Base-by-base conservation (phyloP, 2,113 vertebrate species). In the Sceloporus tristichus region DNA sequence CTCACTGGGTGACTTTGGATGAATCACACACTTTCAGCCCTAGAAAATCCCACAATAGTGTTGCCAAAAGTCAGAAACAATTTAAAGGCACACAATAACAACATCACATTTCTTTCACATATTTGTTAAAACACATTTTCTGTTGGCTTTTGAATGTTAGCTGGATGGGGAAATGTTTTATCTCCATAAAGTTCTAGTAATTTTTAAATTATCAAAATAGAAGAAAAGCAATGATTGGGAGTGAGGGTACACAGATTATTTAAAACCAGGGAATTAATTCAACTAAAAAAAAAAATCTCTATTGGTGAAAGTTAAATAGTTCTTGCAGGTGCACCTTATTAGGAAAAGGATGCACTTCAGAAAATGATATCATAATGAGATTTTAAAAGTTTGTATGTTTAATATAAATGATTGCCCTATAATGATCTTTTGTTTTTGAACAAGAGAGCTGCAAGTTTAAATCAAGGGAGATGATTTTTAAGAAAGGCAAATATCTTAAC, bases 251-350 rank as follows among this genome's bases (percentile, higher is more conserved):
- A 54, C 42, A 54, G 10, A 40, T 40, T 29, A 25, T 3, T 38
- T 59, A 59, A 79, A 79, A 2, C 29, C 6, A 42, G 68, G 82
- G 54, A 2, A 0, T 27, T 4, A 0, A 54, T 70, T 53, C 56
- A 38, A 71, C 71, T 74, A 19, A n/a, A 6, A 70, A 68, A 56
- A 66, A 59, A 29, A 29, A 88, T 62, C 25, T 34, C 19, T 71
- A 82, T 65, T 84, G 56, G 23, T n/a, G 38, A 81, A 76, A 0
- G 38, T 40, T 79, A 86, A 74, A 68, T 79, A 40, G 70, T 54
- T 90, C 62, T 90, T 82, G 80, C 78, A 92, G 56, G 8, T 8
- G 9, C 85, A 13, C 14, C 66, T 82, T 68, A 66, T 34, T 13
- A 68, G 7, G 38, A 21, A 42, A 48, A 80, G 34, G 84, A 82